These are phyloP conservation scores for Acanthurus leucopareius DNA, from an alignment of 2,797 vertebrate species.

Conservation along the genomic window DNA sequence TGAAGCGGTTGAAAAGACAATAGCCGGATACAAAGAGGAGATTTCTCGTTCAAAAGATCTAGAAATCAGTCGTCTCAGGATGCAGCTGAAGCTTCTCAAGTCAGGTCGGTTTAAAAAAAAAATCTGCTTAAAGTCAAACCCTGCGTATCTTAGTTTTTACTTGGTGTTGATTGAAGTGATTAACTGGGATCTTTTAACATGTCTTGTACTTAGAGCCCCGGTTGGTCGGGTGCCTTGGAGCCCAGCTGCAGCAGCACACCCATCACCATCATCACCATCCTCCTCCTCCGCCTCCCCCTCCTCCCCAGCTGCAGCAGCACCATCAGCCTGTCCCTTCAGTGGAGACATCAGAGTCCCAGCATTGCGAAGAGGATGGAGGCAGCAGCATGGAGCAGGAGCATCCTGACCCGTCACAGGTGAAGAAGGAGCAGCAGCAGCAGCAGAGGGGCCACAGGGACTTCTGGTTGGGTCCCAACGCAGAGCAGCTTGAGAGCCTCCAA, in stretches of 20 bases:
- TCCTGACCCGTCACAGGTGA: slow-evolving; percentile 62
- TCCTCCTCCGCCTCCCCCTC: slow-evolving; percentile 5
- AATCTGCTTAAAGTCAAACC: not conserved
- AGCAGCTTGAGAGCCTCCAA: slow-evolving; percentile 69
- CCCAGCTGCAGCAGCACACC: slow-evolving; percentile 61
- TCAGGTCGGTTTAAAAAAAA: slow-evolving; percentile 67
- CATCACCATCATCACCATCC: slow-evolving; percentile 47
- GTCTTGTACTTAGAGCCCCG: slow-evolving; percentile 45
- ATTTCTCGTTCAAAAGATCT: slow-evolving; percentile 76
- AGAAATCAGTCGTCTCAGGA: slow-evolving; percentile 77
- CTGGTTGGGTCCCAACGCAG: slow-evolving; percentile 68
- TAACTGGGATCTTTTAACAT: not conserved
- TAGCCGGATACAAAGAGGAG: slow-evolving; percentile 80
- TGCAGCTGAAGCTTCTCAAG: slow-evolving; percentile 77
- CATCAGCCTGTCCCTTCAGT: slow-evolving; percentile 60
- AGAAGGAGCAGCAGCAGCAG: slow-evolving; percentile 67
- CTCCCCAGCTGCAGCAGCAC: slow-evolving; percentile 25
- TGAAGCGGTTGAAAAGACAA: slow-evolving; percentile 75
- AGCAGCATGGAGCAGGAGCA: slow-evolving; percentile 64
- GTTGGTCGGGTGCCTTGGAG: slow-evolving; percentile 54
- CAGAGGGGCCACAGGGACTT: slow-evolving; percentile 66
- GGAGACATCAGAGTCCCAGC: slow-evolving; percentile 52
- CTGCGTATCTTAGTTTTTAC: not conserved
- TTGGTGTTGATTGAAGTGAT: not conserved
- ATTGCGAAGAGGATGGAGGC: slow-evolving; percentile 56